Base-by-base conservation (phyloP, 2,888 invertebrate genomes). In the Parapristionchus giblindavisi region DNA sequence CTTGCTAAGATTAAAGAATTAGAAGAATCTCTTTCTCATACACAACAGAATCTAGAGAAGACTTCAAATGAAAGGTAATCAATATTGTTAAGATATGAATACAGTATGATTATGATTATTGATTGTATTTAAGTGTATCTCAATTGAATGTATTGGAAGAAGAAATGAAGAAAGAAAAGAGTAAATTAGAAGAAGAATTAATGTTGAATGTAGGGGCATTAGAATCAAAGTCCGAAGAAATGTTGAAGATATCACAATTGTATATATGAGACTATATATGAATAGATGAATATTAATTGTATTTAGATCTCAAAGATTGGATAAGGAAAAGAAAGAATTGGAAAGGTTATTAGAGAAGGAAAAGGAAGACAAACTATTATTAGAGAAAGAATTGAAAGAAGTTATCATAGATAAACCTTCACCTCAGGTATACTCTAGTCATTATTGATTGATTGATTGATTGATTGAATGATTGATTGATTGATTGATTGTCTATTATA, bases 161-260 rank as follows among this genome's bases (percentile, higher is more conserved):
- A 14, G 70, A 52, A 27, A 38, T 70, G 38, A 54, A 38, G 38
- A 54, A 38, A 24, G 70, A 70, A 24, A 70, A 38, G 36, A 70
- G 27, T 8, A 52, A 43, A 70, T 38, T 70, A 14, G 36, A 70
- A 54, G 70, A 29, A 48, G 70, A 70, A 48, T 21, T 70, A 27
- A 70, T 36, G 38, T 38, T 70, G 70, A 70, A 70, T 70, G 70
- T 54, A 21, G 70, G 54, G 38, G 70, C 52, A 54, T 38, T 70
- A 14, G 54, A 70, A 24, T 36, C 36, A 38, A 70, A 68, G 21
- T 52, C 36, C 52, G 68, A 68, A 29, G 52, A 68, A 52, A 11
- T 52, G 52, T 68, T 68, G 52, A 68, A 34, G 34, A 52, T 32
- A 36, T 8, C 56, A 56, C 56, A 56, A 56, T 8, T 24, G 56